Percentiles rank a stretch among this genome's conserved stretches.
Evolutionary conservation across 92 coral and sea anemone genomes (phyloP).

Genomic region (Heliopora coerulea): DNA sequence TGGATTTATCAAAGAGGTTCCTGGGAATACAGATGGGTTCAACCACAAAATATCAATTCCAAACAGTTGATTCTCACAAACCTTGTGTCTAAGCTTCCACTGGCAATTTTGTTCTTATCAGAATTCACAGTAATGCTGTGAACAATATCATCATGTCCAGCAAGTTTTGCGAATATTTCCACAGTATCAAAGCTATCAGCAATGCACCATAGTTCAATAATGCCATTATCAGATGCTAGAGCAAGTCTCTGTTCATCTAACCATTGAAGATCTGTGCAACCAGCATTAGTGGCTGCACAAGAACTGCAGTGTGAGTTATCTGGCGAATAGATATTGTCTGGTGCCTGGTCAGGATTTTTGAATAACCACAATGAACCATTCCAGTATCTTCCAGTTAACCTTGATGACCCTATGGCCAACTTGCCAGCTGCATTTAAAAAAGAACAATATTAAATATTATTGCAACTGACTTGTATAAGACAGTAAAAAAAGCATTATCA

Average conservation of each 20-base stretch:
- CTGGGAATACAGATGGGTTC: not conserved
- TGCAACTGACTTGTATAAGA: too few species aligned
- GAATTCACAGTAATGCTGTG: conserved; percentile 83
- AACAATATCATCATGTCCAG: conserved; percentile 75
- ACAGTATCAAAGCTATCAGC: conserved; percentile 77
- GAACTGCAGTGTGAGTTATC: conserved; percentile 78
- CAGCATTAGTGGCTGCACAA: conserved; percentile 76
- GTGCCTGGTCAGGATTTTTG: conserved; percentile 90
- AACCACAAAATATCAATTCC: not conserved
- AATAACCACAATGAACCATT: conserved; percentile 95
- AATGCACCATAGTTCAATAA: conserved; percentile 76
- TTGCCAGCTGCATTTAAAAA: conserved; percentile 62
- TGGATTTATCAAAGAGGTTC: not conserved
- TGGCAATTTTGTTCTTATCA: conserved; percentile 67
- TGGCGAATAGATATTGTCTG: conserved; percentile 81
- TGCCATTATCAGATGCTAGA: conserved; percentile 79
- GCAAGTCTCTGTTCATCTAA: conserved; percentile 79
- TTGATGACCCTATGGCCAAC: conserved; percentile 79
- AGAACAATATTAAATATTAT: too few species aligned
- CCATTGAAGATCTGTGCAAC: conserved; percentile 86
- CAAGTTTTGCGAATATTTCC: conserved; percentile 73
- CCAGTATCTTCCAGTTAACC: conserved; percentile 88
- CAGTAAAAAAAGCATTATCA: too few species aligned
- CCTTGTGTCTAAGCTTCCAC: conserved; percentile 91
- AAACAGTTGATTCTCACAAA: too few species aligned